Conservation (phyloP, 2,113 vertebrate species). For the Nipponia nippon region DNA sequence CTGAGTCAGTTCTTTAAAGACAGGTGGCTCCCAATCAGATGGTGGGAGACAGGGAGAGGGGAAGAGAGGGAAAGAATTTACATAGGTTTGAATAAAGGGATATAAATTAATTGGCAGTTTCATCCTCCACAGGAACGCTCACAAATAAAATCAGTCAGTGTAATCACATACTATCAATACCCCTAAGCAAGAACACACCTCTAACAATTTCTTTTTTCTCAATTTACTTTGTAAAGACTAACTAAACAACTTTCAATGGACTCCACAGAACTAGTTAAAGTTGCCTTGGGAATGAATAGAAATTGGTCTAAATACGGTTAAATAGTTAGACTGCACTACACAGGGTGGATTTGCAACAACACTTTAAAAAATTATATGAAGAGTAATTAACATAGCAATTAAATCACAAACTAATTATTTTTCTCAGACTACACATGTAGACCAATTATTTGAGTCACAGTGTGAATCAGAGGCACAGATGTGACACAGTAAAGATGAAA, state of each 20-base stretch:
- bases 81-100: background rate
- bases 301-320: background rate
- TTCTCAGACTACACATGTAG: background rate
- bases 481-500: background rate
- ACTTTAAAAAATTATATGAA: background rate
- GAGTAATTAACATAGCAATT: constrained; percentile 22
- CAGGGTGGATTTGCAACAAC: background rate
- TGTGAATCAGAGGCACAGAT: background rate
- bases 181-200: background rate
- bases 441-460: background rate
- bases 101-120: background rate
- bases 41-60: background rate
- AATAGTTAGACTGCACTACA: background rate
- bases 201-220: background rate
- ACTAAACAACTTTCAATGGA: background rate
- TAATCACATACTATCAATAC: background rate
- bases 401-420: background rate
- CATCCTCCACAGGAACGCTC: background rate
- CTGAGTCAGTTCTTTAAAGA: background rate
- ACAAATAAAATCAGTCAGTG: background rate
- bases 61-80: background rate
- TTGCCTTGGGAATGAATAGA: background rate
- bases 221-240: background rate
- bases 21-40: background rate
- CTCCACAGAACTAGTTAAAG: background rate